Conservation (phyloP, 2,888 invertebrate species). For the Linyphia triangularis region DNA sequence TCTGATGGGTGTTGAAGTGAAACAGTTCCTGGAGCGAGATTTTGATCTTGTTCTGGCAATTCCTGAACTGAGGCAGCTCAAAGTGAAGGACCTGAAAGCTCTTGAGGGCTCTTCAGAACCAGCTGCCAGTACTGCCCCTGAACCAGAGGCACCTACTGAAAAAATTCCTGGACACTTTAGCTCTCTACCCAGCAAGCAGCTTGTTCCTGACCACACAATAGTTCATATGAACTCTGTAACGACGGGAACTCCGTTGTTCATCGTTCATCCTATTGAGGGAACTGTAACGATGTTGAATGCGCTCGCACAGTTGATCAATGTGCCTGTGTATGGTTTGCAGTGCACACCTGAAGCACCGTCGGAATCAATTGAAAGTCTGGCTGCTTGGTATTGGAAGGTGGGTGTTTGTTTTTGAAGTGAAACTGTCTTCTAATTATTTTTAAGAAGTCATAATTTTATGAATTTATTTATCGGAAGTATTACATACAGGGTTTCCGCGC, state of each 20-base stretch:
- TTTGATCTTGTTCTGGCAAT: slow-evolving; percentile 94
- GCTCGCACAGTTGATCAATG: slow-evolving; percentile 86
- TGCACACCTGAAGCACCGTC: slow-evolving; percentile 89
- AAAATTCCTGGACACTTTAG: slow-evolving; percentile 42
- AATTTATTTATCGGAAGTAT: too few relatives aligned
- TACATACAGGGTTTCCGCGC: too few relatives aligned
- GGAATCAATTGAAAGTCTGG: slow-evolving; percentile 86
- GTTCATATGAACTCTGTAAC: slow-evolving; percentile 83
- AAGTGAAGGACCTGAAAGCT: slow-evolving; percentile 87
- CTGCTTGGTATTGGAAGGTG: slow-evolving; percentile 81
- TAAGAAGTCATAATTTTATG: too few relatives aligned
- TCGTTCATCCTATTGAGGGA: slow-evolving; percentile 94
- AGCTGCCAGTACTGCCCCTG: background rate
- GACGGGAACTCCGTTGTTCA: slow-evolving; percentile 80
- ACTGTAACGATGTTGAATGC: slow-evolving; percentile 86
- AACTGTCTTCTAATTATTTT: too few relatives aligned
- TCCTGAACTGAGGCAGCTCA: slow-evolving; percentile 92
- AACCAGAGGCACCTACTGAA: slow-evolving; percentile 36
- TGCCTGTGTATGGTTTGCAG: slow-evolving; percentile 93
- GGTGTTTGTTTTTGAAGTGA: slow-evolving; percentile 13
- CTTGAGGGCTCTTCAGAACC: slow-evolving; percentile 78
- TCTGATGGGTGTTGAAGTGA: slow-evolving; percentile 99
- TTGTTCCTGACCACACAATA: slow-evolving; percentile 88
- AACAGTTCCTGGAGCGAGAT: slow-evolving; percentile 94
- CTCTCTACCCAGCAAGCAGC: slow-evolving; percentile 78